Evolutionary conservation across 2,113 vertebrate genomes (phyloP).

Genomic region (Clarias batrachus): DNA sequence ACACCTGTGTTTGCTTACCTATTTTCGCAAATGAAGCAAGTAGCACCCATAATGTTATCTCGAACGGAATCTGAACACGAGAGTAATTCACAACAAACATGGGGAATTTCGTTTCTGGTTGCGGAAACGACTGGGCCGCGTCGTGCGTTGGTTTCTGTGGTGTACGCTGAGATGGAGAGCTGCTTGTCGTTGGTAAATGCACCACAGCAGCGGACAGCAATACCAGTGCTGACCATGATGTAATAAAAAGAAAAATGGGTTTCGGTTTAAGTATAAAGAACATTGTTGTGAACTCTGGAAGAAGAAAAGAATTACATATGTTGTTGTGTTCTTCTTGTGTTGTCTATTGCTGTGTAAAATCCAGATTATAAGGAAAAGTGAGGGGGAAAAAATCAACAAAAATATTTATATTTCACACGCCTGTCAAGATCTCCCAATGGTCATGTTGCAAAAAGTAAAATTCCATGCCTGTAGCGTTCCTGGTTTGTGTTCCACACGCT

Average conservation of each 20-base stretch:
- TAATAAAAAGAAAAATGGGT: background rate
- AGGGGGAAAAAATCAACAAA: background rate
- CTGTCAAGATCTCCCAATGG: background rate
- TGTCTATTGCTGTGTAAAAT: background rate
- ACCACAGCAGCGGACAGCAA: constrained; percentile 52
- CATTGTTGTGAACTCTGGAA: constrained; percentile 23
- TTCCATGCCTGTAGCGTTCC: background rate
- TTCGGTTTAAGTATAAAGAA: background rate
- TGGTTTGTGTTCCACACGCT: background rate
- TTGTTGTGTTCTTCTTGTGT: background rate
- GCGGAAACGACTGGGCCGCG: constrained; percentile 58
- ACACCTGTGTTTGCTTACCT: constrained; percentile 74
- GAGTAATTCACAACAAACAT: constrained; percentile 88
- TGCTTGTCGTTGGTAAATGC: constrained; percentile 26
- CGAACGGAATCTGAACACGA: constrained; percentile 91
- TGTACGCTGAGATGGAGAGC: constrained; percentile 49
- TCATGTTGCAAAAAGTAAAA: background rate
- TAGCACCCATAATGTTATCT: constrained; percentile 95
- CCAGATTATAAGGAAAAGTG: background rate
- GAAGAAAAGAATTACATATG: no score
- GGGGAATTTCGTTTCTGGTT: constrained; percentile 68
- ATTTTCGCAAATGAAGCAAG: constrained; percentile 95
- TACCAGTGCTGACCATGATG: constrained; percentile 41
- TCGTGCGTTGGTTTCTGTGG: constrained; percentile 34
- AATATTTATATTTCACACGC: background rate